Evolutionary conservation across 2,797 vertebrate genomes (phyloP), one percentile per base, ranked within the genome.

Genomic region (Danio jaintianensis): DNA sequence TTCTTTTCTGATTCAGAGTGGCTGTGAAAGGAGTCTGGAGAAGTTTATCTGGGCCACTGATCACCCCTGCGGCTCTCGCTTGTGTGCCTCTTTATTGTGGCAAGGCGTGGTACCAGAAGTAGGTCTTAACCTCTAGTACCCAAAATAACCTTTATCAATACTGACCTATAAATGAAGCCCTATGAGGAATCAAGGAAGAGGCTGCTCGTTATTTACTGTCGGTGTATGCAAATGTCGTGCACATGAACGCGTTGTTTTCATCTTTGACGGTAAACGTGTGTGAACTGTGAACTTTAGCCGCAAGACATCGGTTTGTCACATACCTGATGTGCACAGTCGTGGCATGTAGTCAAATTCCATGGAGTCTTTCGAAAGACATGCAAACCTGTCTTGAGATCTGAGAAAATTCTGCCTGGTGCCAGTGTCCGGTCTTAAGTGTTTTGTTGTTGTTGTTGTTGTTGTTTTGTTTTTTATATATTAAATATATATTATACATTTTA

Each of bases 1-100:
- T 71, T 75, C 68, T 38, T 81, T 93, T 93, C 90, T 90, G 85
- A 92, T 92, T 92, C 75, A 91, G 83, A 91, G 67, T 56, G 83
- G 45, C 85, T 86, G 88, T 83, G 45, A 81, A 91, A 91, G 89
- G 87, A 90, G 89, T 91, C 89, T 48, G 90, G 89, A 86, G 87
- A 88, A 82, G 53, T 38, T 82, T 87, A 82, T 85, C 85, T 81
- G 38, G 73, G 86, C 82, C 82, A 62, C 84, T 85, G 86, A 88
- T 80, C 36, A 87, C 89, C 90, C 47, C 58, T 5, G 87, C 91
- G 78, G 61, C 90, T 91, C 92, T 91, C 89, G 84, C 87, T 80
- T 59, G 22, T 69, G 59, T 81, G 45, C 72, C 77, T 71, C 77
- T 84, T 84, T 64, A 83, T 80, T 63, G 85, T 68, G 56, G 53